Percentiles rank a stretch among this genome's conserved stretches.
Evolutionary conservation across 2,113 vertebrate genomes (phyloP).

Genomic region (Murina feae): DNA sequence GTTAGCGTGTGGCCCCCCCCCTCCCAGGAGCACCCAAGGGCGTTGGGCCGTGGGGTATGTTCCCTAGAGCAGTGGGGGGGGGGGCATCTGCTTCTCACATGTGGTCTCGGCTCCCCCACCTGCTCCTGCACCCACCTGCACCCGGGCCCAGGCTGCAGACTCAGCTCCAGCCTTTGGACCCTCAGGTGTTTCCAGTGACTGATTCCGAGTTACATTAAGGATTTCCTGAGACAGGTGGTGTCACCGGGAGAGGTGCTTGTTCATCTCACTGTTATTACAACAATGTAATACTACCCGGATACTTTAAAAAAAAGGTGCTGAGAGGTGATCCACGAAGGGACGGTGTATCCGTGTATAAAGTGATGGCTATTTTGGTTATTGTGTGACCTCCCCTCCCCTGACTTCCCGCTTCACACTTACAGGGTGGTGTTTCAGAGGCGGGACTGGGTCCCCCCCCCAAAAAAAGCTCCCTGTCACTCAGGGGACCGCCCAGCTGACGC

Average conservation of each 20-base stretch:
- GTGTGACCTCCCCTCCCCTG: too few relatives aligned
- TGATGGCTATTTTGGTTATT: accelerated
- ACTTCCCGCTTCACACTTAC: background rate
- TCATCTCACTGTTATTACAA: background rate
- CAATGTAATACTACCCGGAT: background rate
- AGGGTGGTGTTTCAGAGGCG: background rate
- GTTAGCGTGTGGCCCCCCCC: too few relatives aligned
- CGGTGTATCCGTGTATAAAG: too few relatives aligned
- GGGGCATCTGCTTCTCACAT: background rate
- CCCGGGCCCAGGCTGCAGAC: background rate
- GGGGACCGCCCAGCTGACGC: background rate
- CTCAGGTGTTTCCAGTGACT: too few relatives aligned
- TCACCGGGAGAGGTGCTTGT: background rate
- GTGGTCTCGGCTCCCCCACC: background rate
- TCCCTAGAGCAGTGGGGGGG: background rate
- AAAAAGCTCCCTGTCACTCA: background rate
- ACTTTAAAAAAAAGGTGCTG: background rate
- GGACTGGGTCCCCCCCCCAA: too few relatives aligned
- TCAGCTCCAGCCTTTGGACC: background rate
- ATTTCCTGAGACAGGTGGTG: background rate
- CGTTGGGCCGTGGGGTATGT: accelerated
- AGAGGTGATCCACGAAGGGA: background rate
- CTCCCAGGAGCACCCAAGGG: too few relatives aligned
- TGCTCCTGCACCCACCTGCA: background rate
- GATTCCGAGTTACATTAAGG: background rate